These are phyloP conservation scores for Cololabis saira DNA, from an alignment of 2,113 vertebrate species.

Conservation along the genomic window DNA sequence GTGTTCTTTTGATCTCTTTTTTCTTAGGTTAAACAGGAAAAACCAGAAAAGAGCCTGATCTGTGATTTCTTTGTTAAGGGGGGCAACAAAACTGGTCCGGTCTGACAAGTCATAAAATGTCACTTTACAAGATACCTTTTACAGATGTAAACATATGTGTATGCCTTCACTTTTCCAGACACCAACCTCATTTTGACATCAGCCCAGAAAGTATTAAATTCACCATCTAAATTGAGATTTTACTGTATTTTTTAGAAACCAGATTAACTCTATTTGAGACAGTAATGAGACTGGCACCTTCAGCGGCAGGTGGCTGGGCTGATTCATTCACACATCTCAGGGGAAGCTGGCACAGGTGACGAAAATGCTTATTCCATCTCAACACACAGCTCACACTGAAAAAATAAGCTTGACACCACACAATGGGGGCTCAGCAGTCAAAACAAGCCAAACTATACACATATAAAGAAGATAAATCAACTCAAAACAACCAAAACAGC, in stretches of 20 bases:
- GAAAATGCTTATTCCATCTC: background rate
- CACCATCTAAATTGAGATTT: slow-evolving; percentile 22
- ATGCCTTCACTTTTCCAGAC: slow-evolving; percentile 10
- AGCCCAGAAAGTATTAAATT: slow-evolving; percentile 14
- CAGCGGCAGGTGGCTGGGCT: slow-evolving; percentile 15
- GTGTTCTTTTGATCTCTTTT: background rate
- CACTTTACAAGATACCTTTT: slow-evolving; percentile 13
- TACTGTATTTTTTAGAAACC: slow-evolving; percentile 10
- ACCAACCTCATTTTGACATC: slow-evolving; percentile 24
- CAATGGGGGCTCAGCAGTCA: background rate
- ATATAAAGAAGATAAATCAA: background rate
- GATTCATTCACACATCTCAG: slow-evolving; percentile 46
- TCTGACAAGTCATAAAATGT: slow-evolving; percentile 33
- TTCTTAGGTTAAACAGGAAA: slow-evolving; percentile 2
- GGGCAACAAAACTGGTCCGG: background rate
- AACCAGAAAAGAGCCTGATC: background rate
- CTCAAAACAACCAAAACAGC: too few species aligned
- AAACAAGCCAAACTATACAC: too few species aligned
- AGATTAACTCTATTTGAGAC: slow-evolving; percentile 11
- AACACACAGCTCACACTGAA: slow-evolving; percentile 4
- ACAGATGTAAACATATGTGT: slow-evolving; percentile 25
- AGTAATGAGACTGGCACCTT: slow-evolving; percentile 19
- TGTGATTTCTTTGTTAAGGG: too few species aligned
- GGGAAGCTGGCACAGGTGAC: slow-evolving; percentile 4
- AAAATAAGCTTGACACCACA: slow-evolving; percentile 12